Evolutionary conservation across 2,888 invertebrate species (phyloP).

Genomic region (Phyto melanocephala): DNA sequence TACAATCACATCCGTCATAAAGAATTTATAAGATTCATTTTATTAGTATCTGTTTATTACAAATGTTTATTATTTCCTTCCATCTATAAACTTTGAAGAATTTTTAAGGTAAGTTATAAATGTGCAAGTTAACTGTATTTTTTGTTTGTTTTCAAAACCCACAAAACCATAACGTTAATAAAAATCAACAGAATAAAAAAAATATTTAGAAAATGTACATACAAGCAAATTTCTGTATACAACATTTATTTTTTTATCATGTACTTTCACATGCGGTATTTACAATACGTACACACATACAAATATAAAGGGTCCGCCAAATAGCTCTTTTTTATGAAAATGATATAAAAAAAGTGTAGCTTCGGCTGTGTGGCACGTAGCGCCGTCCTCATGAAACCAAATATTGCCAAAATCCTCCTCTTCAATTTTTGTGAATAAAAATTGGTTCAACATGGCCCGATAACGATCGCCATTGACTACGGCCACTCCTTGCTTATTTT

Average conservation of each 20-base stretch:
- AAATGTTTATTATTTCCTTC: background rate
- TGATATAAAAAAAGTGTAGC: too few relatives aligned
- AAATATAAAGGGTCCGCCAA: too few relatives aligned
- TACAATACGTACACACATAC: too few relatives aligned
- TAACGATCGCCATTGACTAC: too few relatives aligned
- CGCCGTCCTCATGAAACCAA: too few relatives aligned
- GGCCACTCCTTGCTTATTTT: too few relatives aligned
- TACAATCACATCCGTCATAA: background rate
- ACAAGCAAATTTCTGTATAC: conserved; percentile 18
- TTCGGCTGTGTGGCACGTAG: too few relatives aligned
- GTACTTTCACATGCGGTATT: conserved; percentile 22
- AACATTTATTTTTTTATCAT: conserved; percentile 20
- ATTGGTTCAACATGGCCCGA: too few relatives aligned
- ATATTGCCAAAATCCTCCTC: too few relatives aligned
- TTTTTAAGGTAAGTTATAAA: conserved; percentile 39
- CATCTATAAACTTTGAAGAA: conserved; percentile 24
- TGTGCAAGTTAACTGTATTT: conserved; percentile 9
- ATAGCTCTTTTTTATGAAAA: too few relatives aligned
- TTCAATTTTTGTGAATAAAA: too few relatives aligned
- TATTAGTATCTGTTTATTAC: background rate
- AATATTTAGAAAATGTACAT: background rate
- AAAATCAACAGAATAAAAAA: conserved; percentile 10
- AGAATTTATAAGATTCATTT: conserved; percentile 25
- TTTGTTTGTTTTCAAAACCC: conserved; percentile 26
- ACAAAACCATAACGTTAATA: conserved; percentile 42